Percentiles rank a stretch among this genome's conserved stretches.
Conservation (phyloP, 2,797 vertebrate genomes). For the Linurgus olivaceus region DNA sequence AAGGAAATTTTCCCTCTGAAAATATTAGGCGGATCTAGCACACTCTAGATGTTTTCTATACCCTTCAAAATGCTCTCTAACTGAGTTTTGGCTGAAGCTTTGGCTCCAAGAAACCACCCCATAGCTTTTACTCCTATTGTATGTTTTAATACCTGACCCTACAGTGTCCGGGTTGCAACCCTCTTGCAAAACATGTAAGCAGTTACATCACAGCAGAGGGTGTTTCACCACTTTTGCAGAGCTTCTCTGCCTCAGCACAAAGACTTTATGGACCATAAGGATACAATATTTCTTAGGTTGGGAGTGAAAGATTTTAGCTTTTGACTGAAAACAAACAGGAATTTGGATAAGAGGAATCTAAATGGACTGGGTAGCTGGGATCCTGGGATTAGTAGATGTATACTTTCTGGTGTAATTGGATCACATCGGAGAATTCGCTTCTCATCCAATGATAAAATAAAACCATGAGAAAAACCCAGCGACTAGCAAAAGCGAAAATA, state of each 20-base stretch:
- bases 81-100: background rate
- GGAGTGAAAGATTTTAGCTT: background rate
- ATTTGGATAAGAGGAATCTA: background rate
- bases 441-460: background rate
- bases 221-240: background rate
- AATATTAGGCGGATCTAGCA: background rate
- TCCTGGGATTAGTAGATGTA: background rate
- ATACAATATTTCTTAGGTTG: background rate
- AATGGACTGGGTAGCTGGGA: background rate
- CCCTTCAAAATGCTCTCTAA: background rate
- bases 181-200: background rate
- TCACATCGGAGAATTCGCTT: background rate
- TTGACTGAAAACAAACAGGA: background rate
- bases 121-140: background rate
- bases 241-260: background rate
- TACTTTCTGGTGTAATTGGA: background rate
- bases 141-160: background rate
- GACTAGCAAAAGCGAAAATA: background rate
- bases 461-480: background rate
- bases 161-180: background rate
- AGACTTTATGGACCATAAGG: background rate
- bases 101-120: rapidly evolving
- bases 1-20: background rate
- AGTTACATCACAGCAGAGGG: background rate
- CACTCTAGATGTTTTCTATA: rapidly evolving